Base-by-base conservation (phyloP, 2,113 vertebrate genomes). In the Thermophis baileyi region DNA sequence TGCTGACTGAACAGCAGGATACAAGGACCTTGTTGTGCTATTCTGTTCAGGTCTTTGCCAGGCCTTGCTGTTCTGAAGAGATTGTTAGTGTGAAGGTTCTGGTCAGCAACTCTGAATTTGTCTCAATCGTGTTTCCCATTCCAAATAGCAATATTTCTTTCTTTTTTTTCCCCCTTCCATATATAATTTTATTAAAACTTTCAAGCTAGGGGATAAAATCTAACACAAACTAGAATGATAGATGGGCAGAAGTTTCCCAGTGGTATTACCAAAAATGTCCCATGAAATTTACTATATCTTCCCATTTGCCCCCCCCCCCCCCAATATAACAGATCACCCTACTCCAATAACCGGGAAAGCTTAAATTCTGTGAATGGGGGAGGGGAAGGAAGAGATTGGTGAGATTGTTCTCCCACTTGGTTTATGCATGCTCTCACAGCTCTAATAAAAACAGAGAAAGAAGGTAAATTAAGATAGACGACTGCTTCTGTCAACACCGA, bases 391-490 rank as follows among this genome's bases (percentile, higher is more conserved):
- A 89, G 24, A 85, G 85, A 93, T 27, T 94, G 95, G 93, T 1
- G 1, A 94, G 44, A 93, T 91, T 93, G 88, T 96, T 89, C 90
- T 94, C 95, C 92, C 94, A 89, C 93, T 95, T 96, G 95, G 93
- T 92, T 95, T 97, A 95, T 96, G 94, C 96, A 90, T 92, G 97
- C 97, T 96, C 94, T 96, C 93, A 93, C 95, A 96, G 96, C 93
- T 96, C 94, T 96, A 97, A 96, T 96, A 95, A 97, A 96, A 97
- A 97, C 95, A 97, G 88, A 94, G n/a, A 86, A 93, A 95, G 95
- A 97, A 97, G 95, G 96, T 96, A 96, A 97, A 97, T 97, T 96
- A 96, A 94, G 96, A 94, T 93, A 96, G 96, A 95, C 3, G 95
- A 96, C 93, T 96, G 94, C 88, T 95, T 94, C 95, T 96, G 94